Conservation (phyloP, 2,888 invertebrate genomes). For the Cartodere bifasciata region DNA sequence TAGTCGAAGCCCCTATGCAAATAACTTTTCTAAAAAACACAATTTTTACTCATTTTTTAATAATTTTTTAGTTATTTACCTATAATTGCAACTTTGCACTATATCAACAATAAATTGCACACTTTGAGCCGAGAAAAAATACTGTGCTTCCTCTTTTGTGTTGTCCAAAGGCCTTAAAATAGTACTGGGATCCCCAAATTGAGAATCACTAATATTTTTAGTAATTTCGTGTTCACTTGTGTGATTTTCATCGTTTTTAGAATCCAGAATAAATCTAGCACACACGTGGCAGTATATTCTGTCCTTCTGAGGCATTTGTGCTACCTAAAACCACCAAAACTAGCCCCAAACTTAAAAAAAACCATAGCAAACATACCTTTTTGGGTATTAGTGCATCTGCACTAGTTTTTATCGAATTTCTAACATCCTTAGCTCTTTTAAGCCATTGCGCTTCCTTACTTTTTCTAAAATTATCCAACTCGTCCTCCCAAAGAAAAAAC, state of each 20-base stretch:
- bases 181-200: slow-evolving; percentile 49
- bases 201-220: slow-evolving; percentile 42
- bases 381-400: too few relatives aligned
- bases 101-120: slow-evolving; percentile 51
- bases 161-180: slow-evolving; percentile 57
- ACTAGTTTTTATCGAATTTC: too few relatives aligned
- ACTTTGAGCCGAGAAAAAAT: slow-evolving; percentile 62
- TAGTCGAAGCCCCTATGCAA: slow-evolving; percentile 77
- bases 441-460: slow-evolving; percentile 37
- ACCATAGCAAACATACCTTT: too few relatives aligned
- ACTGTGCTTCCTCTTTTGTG: slow-evolving; percentile 77
- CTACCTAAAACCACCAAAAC: slow-evolving; percentile 38
- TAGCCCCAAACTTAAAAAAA: too few relatives aligned
- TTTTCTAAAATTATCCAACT: slow-evolving; percentile 32
- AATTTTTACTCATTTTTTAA: slow-evolving; percentile 3
- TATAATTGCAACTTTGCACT: slow-evolving; percentile 44
- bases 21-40: slow-evolving; percentile 47
- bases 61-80: slow-evolving; percentile 29
- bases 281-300: slow-evolving; percentile 56
- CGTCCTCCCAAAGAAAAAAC: slow-evolving; percentile 49
- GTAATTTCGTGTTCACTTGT: slow-evolving; percentile 46
- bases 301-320: slow-evolving; percentile 33
- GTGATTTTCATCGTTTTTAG: slow-evolving; percentile 25
- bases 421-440: slow-evolving; percentile 34
- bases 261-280: slow-evolving; percentile 41